phyloP scores from a whole-genome alignment of 1,140 invertebrate species.

The Campodea augens region DNA sequence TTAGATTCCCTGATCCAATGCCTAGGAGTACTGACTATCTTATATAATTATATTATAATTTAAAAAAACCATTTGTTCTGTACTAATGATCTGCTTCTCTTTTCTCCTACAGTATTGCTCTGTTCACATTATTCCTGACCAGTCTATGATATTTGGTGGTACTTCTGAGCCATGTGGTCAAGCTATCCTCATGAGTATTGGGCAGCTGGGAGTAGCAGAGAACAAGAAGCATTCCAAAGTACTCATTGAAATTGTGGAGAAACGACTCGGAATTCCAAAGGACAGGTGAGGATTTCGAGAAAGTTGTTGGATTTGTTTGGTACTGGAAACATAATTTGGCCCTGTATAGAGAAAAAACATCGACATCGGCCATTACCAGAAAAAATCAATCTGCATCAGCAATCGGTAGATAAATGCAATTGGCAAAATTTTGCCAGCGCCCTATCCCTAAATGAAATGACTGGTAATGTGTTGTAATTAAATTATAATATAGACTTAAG shows the following conservation, averaged over 20 bases:
- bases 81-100: background rate
- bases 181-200: constrained; percentile 39
- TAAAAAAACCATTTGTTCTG: background rate
- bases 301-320: background rate
- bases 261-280: constrained; percentile 32
- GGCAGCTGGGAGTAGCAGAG: constrained; percentile 35
- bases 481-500: too few species aligned
- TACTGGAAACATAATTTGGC: background rate
- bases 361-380: too few species aligned
- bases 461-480: too few species aligned
- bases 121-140: constrained; percentile 34
- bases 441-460: too few species aligned
- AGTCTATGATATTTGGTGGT: constrained; percentile 39
- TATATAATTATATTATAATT: background rate
- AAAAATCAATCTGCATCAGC: too few species aligned
- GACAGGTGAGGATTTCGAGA: constrained; percentile 24
- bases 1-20: too few species aligned
- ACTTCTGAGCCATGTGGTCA: constrained; percentile 37
- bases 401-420: too few species aligned
- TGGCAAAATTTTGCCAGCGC: too few species aligned
- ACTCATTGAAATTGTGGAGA: constrained; percentile 33
- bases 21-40: too few species aligned
- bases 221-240: constrained; percentile 38
- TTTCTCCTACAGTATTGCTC: constrained; percentile 30
- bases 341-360: too few species aligned